phyloP scores from a whole-genome alignment of 1,140 invertebrate genomes.

The Cardiocondyla obscurior region DNA sequence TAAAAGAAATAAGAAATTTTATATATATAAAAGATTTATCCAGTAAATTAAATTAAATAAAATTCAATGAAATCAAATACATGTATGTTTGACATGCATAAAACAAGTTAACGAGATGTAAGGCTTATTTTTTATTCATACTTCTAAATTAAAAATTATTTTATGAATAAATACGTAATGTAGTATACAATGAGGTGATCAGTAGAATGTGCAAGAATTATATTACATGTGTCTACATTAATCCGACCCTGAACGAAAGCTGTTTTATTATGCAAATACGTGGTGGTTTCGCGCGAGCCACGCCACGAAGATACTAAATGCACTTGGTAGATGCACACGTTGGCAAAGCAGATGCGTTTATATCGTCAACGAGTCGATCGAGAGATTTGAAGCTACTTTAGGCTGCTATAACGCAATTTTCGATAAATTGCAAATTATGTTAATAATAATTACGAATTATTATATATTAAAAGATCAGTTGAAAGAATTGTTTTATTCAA shows the following conservation, averaged over 20 bases:
- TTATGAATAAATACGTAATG: background rate
- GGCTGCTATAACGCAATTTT: background rate
- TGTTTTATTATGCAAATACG: constrained; percentile 79
- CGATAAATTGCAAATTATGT: constrained; percentile 10
- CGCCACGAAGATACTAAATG: constrained; percentile 61
- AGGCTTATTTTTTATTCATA: background rate
- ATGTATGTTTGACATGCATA: background rate
- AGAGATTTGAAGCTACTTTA: constrained; percentile 27
- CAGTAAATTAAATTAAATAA: too few species aligned
- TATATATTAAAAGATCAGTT: background rate
- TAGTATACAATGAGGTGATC: background rate
- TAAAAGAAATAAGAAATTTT: background rate
- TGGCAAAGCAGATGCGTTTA: constrained; percentile 20
- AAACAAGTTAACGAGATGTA: background rate
- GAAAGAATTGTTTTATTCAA: background rate
- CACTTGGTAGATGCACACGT: constrained; percentile 53
- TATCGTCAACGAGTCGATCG: constrained; percentile 36
- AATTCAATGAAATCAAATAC: too few species aligned
- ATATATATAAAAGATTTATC: too few species aligned
- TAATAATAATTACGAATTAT: background rate
- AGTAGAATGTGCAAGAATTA: constrained; percentile 14
- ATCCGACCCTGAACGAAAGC: constrained; percentile 60
- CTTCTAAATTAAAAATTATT: background rate
- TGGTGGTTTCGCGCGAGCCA: constrained; percentile 66
- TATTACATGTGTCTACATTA: background rate